Base-by-base conservation (phyloP, 2,888 invertebrate species). In the Brenthis ino region DNA sequence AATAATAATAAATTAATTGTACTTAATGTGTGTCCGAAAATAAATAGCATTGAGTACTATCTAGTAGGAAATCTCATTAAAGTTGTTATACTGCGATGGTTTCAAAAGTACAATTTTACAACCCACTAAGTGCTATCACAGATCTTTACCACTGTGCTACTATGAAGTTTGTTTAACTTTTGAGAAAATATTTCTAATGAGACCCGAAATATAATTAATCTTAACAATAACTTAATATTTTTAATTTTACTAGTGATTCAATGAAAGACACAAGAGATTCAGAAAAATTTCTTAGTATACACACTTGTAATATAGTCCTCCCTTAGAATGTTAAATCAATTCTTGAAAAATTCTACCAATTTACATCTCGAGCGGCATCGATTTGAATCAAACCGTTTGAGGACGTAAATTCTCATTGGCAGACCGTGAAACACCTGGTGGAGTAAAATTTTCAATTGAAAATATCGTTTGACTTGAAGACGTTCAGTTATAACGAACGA, bases 391-490 rank as follows among this genome's bases (percentile, higher is more conserved):
- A 65, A 67, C 58, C 51, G 57, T 47, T 56, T 64, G 64, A 50
- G 43, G 57, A 53, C 53, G 43, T 51, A 48, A 61, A 65, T 60
- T 56, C 56, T 70, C 53, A 63, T 57, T 64, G 51, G 50, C 20
- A 11, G 60, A 48, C 64, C 43, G 56, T 67, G 61, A 51, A 58
- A 65, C 60, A 56, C 65, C 58, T 57, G 53, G 63, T 50, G 43
- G 64, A 57, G 61, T 69, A 67, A 68, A 74, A 70, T 71, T 70
- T 68, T 67, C 67, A 56, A 70, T 66, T 61, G 64, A 58, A 51
- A 67, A 64, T 64, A 61, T 69, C 72, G 65, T 72, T 68, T 73
- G 70, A 70, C 55, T 74, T 67, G 69, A 67, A 68, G 71, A 70
- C 60, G 72, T 65, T 66, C 68, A 20, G 24, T 51, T 69, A n/a